Evolutionary conservation across 2,797 vertebrate genomes (phyloP), one percentile per base, ranked within the genome.

Genomic region (Dicrostonyx torquatus): DNA sequence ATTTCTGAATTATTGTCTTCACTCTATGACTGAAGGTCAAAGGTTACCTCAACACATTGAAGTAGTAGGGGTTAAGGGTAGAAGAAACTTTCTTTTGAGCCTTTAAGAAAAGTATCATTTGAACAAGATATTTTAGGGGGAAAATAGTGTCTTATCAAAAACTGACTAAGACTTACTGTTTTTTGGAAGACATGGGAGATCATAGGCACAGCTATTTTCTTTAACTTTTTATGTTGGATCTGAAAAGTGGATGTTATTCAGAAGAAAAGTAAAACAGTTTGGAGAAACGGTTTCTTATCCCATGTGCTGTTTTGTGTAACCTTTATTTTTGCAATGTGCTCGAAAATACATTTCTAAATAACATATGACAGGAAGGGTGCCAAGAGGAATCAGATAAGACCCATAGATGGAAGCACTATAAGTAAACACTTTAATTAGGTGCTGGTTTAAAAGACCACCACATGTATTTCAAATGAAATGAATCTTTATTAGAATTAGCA

Each of bases 1-100:
- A 79, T 85, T 95, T 97, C 26, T 70, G 86, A 66, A 43, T 89
- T 73, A 50, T 60, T 82, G 64, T 31, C 14, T 50, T 94, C 29
- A 20, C 14, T 90, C 5, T 11, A 50, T 12, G 12, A 75, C 34
- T 75, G 22, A 93, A 90, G 22, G 62, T 75, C 43, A 93, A 94
- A 93, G 20, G 82, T 83, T 72, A 95, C 83, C 20, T 84, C 64
- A 75, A 31, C 55, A 94, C 34, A 90, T 64, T 94, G 62, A 92
- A 93, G 86, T 90, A 50, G 20, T 85, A 24, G 31, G 68, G 20
- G 9, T 58, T 88, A 75, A 86, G 7, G 0, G 5, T 58, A 29
- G 29, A 78, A 13, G 6, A 78, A 72, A 91, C 72, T 34, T 94
- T 13, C n/a, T 89, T 62, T 14, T 20, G 53, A 29, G 37, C 43